phyloP scores from a whole-genome alignment of 2,888 invertebrate genomes.

The Choristoneura rosaceana region DNA sequence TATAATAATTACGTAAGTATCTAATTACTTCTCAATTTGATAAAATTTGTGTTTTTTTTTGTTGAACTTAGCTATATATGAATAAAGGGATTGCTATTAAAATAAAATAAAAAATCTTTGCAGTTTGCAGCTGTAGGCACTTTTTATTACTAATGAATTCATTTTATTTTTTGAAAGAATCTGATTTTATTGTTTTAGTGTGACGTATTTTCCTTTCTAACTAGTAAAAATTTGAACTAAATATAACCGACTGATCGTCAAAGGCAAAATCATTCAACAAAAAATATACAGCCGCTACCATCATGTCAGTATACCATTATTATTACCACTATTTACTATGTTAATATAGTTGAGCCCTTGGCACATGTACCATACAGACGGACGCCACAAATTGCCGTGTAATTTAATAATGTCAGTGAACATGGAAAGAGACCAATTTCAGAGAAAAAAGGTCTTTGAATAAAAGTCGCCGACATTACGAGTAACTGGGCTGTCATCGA shows the following conservation, averaged over 20 bases:
- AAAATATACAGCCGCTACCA: slow-evolving; percentile 54
- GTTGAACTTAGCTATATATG: too few relatives aligned
- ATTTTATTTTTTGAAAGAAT: too few relatives aligned
- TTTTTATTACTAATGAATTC: too few relatives aligned
- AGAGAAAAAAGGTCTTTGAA: slow-evolving; percentile 45
- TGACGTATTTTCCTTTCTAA: too few relatives aligned
- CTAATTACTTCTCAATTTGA: not conserved
- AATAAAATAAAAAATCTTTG: too few relatives aligned
- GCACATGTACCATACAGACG: slow-evolving; percentile 50
- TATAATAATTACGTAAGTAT: not conserved
- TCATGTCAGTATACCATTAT: slow-evolving; percentile 54
- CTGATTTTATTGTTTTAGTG: too few relatives aligned
- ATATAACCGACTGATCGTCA: not conserved
- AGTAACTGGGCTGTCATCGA: slow-evolving; percentile 49
- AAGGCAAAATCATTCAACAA: slow-evolving; percentile 42
- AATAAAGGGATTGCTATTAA: too few relatives aligned
- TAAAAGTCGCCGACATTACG: slow-evolving; percentile 52
- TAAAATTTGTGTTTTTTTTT: too few relatives aligned
- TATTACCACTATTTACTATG: slow-evolving; percentile 54
- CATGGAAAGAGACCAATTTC: slow-evolving; percentile 49
- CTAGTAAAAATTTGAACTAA: too few relatives aligned
- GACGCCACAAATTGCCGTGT: slow-evolving; percentile 54
- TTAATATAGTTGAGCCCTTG: slow-evolving; percentile 55
- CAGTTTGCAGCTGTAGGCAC: too few relatives aligned
- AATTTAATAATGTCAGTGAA: slow-evolving; percentile 57